A percentile compares a stretch with the other conserved stretches of the same genome.
phyloP scores from a whole-genome alignment of 2,113 vertebrate species.

The Hyperoodon ampullatus region DNA sequence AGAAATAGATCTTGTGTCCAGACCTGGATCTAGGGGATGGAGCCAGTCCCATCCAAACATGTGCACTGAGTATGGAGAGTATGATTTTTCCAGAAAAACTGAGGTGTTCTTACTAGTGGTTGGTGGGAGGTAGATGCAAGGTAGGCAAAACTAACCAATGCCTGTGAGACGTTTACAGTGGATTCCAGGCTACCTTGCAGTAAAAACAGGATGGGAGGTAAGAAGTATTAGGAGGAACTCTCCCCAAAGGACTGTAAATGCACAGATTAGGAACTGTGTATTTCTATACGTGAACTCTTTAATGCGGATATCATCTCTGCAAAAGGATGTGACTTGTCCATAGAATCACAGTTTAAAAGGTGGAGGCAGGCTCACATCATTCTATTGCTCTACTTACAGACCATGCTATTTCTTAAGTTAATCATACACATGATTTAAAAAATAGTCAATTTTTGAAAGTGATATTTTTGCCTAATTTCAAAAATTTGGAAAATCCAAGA shows the following conservation, averaged over 20 bases:
- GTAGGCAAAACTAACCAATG: background rate
- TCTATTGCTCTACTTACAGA: background rate
- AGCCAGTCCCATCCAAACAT: background rate
- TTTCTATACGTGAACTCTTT: background rate
- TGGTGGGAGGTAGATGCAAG: background rate
- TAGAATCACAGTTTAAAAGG: background rate
- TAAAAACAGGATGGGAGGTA: background rate
- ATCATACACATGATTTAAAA: background rate
- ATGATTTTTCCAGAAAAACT: background rate
- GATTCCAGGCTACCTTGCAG: background rate
- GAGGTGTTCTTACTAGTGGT: background rate
- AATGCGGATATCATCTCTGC: background rate
- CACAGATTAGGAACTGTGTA: background rate
- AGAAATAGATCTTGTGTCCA: background rate
- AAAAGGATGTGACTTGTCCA: background rate
- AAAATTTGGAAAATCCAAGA: background rate
- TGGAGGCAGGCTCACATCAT: background rate
- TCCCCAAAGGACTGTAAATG: background rate
- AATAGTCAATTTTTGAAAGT: background rate
- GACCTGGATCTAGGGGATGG: background rate
- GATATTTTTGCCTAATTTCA: slow-evolving; percentile 4
- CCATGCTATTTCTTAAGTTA: background rate
- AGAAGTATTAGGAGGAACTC: background rate
- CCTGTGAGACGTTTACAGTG: background rate
- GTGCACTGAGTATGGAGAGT: background rate